Evolutionary conservation across 2,113 vertebrate genomes (phyloP).

Genomic region (Tychaedon coryphoeus): DNA sequence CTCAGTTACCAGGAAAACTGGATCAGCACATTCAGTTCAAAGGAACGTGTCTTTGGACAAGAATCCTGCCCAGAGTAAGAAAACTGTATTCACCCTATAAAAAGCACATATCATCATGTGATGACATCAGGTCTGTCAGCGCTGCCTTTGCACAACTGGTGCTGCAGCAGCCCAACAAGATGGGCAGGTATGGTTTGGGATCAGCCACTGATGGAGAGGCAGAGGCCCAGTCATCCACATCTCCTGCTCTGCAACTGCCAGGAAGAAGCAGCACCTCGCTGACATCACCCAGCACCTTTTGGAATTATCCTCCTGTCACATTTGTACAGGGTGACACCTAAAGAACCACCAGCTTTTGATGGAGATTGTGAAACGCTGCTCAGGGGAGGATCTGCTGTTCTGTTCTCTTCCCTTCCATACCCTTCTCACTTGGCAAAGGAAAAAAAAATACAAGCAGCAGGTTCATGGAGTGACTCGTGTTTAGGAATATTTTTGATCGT

Average conservation of each 20-base stretch:
- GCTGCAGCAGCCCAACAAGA: background rate
- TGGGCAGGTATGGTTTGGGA: background rate
- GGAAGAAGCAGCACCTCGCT: background rate
- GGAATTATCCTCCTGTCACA: fast-evolving
- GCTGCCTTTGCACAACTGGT: background rate
- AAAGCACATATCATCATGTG: background rate
- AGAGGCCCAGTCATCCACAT: background rate
- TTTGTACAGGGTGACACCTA: background rate
- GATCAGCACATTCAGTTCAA: background rate
- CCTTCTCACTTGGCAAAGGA: background rate
- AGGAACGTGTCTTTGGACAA: constrained; percentile 19
- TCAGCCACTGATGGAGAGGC: background rate
- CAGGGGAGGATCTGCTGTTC: background rate
- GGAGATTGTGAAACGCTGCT: background rate
- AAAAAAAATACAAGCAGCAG: background rate
- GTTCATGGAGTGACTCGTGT: background rate
- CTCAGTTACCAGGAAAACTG: background rate
- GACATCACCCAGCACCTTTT: background rate
- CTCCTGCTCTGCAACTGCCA: background rate
- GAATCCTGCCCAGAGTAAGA: background rate
- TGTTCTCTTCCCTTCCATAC: background rate
- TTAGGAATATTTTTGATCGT: background rate
- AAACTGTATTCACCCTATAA: background rate
- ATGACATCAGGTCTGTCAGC: constrained; percentile 24
- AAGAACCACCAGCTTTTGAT: background rate